A percentile compares a stretch with the other conserved stretches of the same genome.
These are phyloP conservation scores for Lytechinus variegatus DNA, from an alignment of 35 echinoderm and acorn worm genomes.

Conservation along the genomic window DNA sequence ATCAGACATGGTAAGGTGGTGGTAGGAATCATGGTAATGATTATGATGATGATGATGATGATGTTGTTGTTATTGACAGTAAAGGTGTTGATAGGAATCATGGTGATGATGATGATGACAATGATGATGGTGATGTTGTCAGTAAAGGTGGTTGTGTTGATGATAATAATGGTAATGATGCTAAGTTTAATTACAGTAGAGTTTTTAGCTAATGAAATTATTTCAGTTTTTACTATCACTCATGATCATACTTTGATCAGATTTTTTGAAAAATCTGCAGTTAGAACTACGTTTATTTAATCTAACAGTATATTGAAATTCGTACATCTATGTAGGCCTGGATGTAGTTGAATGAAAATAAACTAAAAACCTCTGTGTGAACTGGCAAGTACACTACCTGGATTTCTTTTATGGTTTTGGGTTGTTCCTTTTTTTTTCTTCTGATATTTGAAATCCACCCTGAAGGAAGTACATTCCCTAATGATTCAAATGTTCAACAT, in stretches of 20 bases:
- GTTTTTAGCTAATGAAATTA: too few species aligned
- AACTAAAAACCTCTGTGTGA: background rate
- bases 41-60: background rate
- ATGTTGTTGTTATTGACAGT: background rate
- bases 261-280: too few species aligned
- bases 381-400: background rate
- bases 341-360: background rate
- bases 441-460: background rate
- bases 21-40: background rate
- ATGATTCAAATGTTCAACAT: background rate
- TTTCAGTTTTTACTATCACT: too few species aligned
- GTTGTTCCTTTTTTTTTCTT: background rate
- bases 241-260: too few species aligned
- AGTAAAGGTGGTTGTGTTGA: background rate
- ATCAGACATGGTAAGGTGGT: conserved; percentile 68
- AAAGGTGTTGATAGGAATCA: too few species aligned
- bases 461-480: background rate
- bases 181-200: too few species aligned
- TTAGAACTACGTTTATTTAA: too few species aligned
- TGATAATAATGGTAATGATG: background rate
- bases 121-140: background rate
- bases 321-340: too few species aligned
- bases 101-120: background rate
- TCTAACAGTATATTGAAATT: too few species aligned
- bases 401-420: background rate